A percentile compares a stretch with the other conserved stretches of the same genome.
Conservation (phyloP, 2,888 invertebrate genomes). For the Drosophila neoperkinsi region DNA sequence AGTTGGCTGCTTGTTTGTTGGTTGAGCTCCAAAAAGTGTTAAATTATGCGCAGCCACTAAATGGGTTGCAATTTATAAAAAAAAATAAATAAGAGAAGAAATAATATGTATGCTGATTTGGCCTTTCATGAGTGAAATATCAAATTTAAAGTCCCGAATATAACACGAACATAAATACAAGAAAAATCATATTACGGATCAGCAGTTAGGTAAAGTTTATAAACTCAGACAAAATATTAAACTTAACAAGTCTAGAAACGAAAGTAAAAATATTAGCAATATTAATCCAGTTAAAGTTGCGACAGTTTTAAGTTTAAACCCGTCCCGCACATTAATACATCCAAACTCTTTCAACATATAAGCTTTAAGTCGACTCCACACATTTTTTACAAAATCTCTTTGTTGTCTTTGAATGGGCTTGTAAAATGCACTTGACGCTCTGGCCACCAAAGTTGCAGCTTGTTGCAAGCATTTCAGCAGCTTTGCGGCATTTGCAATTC, state of each 20-base stretch:
- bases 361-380: neutral
- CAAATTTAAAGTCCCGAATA: neutral
- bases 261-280: neutral
- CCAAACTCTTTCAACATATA: neutral
- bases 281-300: neutral
- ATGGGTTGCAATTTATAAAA: slow-evolving; percentile 34
- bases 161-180: too few species aligned
- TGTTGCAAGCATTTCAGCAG: slow-evolving; percentile 35
- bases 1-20: slow-evolving; percentile 18
- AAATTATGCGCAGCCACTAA: slow-evolving; percentile 47
- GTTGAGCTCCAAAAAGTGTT: slow-evolving; percentile 26
- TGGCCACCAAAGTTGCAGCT: slow-evolving; percentile 27
- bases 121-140: slow-evolving; percentile 1
- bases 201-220: neutral
- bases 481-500: slow-evolving; percentile 54
- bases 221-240: neutral
- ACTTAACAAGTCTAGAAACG: neutral
- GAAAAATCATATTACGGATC: neutral
- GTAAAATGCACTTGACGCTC: slow-evolving; percentile 11
- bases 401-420: slow-evolving; percentile 12
- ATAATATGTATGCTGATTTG: slow-evolving; percentile 32
- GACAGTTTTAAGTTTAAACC: rapidly evolving
- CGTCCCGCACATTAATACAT: neutral
- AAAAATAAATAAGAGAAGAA: neutral
- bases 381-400: neutral